Conservation (phyloP, 2,888 invertebrate species). For the Tetanocera ferruginea region DNA sequence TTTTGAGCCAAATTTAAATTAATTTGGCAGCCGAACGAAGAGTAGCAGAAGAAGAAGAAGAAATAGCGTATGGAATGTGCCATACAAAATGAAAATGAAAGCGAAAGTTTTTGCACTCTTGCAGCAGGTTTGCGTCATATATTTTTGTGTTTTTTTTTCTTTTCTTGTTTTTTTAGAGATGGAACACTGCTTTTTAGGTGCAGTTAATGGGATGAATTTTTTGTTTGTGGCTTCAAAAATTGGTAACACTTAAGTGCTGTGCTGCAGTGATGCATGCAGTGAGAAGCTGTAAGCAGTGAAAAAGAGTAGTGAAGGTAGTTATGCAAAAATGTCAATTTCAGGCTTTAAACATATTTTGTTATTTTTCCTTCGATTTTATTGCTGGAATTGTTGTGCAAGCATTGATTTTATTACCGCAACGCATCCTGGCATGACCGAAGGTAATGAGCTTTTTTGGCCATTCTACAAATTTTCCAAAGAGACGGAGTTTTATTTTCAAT, state of each 20-base stretch:
- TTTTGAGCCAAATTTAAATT: constrained; percentile 18
- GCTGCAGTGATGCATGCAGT: neutral
- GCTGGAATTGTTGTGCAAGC: neutral
- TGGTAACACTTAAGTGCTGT: neutral
- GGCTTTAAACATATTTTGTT: neutral
- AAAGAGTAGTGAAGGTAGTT: neutral
- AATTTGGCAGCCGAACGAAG: constrained; percentile 11
- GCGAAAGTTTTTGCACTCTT: constrained; percentile 11
- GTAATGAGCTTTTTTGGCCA: neutral
- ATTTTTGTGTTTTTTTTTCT: no score
- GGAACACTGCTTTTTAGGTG: neutral
- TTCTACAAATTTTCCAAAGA: neutral
- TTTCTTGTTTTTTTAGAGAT: no score
- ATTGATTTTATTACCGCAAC: neutral
- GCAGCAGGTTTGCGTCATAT: neutral
- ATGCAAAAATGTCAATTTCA: constrained; percentile 8
- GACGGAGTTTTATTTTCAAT: neutral
- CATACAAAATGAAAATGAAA: constrained; percentile 16
- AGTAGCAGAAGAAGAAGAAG: neutral
- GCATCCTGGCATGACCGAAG: neutral
- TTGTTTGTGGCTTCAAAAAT: neutral
- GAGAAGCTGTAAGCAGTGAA: no score
- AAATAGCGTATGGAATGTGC: neutral
- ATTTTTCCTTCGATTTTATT: neutral
- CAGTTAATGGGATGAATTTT: neutral